A percentile compares a stretch with the other conserved stretches of the same genome.
phyloP scores from a whole-genome alignment of 1,140 invertebrate species.

The Scylla paramamosain region DNA sequence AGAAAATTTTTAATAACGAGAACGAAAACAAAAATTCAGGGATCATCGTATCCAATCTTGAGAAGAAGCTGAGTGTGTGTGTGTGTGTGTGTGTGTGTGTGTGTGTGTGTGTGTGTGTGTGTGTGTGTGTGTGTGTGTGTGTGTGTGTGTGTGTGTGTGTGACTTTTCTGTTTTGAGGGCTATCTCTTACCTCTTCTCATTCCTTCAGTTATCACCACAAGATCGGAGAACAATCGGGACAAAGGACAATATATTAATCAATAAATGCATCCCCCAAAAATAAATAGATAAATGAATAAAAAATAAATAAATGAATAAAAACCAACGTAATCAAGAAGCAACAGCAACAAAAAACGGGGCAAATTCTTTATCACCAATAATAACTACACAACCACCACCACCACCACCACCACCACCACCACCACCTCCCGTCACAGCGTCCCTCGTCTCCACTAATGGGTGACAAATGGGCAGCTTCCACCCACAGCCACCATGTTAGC shows the following conservation, averaged over 20 bases:
- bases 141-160: constrained; percentile 26
- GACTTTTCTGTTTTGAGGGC: neutral
- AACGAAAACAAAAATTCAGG: too few species aligned
- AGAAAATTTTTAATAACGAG: too few species aligned
- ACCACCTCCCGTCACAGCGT: too few species aligned
- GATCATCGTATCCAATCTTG: neutral
- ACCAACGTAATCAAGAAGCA: too few species aligned
- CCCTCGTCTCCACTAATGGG: neutral
- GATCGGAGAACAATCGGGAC: neutral
- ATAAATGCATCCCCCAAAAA: neutral
- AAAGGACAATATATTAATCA: too few species aligned
- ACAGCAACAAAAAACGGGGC: too few species aligned
- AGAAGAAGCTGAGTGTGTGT: neutral
- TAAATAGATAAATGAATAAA: too few species aligned
- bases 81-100: constrained; percentile 51
- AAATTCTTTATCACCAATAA: too few species aligned
- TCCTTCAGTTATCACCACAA: neutral
- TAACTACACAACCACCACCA: neutral
- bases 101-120: constrained; percentile 42
- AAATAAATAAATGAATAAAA: too few species aligned
- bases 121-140: constrained; percentile 26
- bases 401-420: neutral
- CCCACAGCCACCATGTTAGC: neutral
- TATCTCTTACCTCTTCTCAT: too few species aligned
- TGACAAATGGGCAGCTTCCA: neutral